Percentiles rank a stretch among this genome's conserved stretches.
These are phyloP conservation scores for Campylomormyrus tamandua DNA, from an alignment of 2,113 vertebrate species.

Conservation along the genomic window DNA sequence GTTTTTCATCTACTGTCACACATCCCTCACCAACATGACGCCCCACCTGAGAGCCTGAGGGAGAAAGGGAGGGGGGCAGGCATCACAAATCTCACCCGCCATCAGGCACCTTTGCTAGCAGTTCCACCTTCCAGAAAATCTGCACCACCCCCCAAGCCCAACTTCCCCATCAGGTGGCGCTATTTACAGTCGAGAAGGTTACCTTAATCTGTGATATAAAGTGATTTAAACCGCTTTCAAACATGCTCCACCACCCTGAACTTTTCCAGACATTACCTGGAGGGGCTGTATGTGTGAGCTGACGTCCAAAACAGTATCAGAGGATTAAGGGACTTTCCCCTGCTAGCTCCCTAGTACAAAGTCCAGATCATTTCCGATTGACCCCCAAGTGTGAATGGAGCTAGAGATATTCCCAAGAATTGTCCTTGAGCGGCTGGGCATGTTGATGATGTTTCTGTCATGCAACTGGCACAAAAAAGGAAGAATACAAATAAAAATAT, in stretches of 20 bases:
- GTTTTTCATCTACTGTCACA: background rate
- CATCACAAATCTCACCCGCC: background rate
- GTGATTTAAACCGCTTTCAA: background rate
- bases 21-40: background rate
- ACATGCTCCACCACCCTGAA: background rate
- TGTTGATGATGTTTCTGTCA: too few relatives aligned
- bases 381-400: background rate
- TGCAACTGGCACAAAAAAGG: background rate
- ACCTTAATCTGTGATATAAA: too few relatives aligned
- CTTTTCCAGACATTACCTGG: background rate
- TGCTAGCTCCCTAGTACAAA: background rate
- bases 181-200: background rate
- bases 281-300: background rate
- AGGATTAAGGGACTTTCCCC: background rate
- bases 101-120: background rate
- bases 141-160: background rate
- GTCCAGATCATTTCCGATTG: background rate
- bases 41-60: background rate
- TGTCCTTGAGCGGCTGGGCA: background rate
- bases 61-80: background rate
- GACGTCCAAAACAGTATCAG: background rate
- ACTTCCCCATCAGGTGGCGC: background rate
- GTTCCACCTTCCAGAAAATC: background rate
- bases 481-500: background rate
- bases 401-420: background rate